Evolutionary conservation across 2,888 invertebrate genomes (phyloP).

Genomic region (Lasioglossum calceatum): DNA sequence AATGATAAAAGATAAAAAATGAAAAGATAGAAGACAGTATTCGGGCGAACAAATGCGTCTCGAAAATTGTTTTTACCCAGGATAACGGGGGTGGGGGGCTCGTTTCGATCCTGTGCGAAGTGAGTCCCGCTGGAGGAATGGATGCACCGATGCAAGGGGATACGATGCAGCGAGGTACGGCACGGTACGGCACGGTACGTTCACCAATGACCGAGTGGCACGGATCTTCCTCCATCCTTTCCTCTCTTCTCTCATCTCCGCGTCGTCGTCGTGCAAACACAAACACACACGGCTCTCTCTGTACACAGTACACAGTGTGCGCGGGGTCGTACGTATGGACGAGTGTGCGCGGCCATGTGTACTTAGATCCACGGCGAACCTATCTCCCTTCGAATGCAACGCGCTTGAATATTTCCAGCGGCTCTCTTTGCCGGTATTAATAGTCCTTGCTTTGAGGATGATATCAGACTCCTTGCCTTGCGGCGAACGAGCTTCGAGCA

Average conservation of each 20-base stretch:
- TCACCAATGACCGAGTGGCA: slow-evolving; percentile 84
- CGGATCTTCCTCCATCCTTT: slow-evolving; percentile 78
- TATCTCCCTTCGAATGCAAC: slow-evolving; percentile 62
- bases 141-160: slow-evolving; percentile 62
- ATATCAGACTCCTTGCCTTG: slow-evolving; percentile 41
- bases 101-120: background rate
- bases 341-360: slow-evolving; percentile 51
- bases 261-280: slow-evolving; percentile 52
- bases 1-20: background rate
- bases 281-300: background rate
- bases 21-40: background rate
- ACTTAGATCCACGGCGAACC: slow-evolving; percentile 53
- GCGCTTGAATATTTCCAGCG: slow-evolving; percentile 61
- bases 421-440: slow-evolving; percentile 66
- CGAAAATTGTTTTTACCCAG: background rate
- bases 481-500: slow-evolving; percentile 54
- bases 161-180: slow-evolving; percentile 68
- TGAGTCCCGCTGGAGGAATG: slow-evolving; percentile 31
- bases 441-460: slow-evolving; percentile 67
- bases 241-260: slow-evolving; percentile 68
- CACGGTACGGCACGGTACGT: slow-evolving; percentile 80
- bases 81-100: background rate
- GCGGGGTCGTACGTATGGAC: background rate
- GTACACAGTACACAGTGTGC: too few relatives aligned
- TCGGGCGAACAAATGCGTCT: background rate